Percentiles rank a stretch among this genome's conserved stretches.
Evolutionary conservation across 2,888 invertebrate species (phyloP).

Genomic region (Blastobasis lacticolella): DNA sequence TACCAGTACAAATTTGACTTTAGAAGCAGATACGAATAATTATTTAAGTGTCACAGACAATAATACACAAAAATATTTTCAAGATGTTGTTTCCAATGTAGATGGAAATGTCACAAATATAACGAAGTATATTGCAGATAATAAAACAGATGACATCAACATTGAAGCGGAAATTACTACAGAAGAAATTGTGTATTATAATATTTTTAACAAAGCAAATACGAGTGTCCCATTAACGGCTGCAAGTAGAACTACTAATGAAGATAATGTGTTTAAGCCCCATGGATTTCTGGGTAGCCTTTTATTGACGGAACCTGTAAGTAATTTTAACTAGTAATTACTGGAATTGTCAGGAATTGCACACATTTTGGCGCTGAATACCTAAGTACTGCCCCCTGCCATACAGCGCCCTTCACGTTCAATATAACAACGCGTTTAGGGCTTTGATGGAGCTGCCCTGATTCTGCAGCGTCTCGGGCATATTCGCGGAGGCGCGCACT

Average conservation of each 20-base stretch:
- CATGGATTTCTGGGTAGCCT: conserved; percentile 29
- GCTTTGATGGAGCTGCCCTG: no score
- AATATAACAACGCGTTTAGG: no score
- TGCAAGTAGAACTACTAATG: neutral
- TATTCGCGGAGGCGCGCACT: no score
- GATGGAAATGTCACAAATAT: neutral
- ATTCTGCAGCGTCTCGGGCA: no score
- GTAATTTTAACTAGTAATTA: conserved; percentile 6
- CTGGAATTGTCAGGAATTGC: no score
- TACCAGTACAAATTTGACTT: neutral
- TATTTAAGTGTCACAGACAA: neutral
- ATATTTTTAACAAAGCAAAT: no score
- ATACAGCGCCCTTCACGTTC: no score
- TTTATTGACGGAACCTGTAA: conserved; percentile 42
- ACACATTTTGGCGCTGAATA: no score
- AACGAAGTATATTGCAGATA: neutral
- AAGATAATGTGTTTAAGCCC: conserved; percentile 11
- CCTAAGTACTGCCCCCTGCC: no score
- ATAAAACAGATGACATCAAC: neutral
- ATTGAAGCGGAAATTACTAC: no score
- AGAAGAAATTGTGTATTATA: no score
- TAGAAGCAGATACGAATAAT: neutral
- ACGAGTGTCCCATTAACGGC: no score
- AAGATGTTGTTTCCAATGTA: neutral
- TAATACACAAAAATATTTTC: neutral